phyloP scores from a whole-genome alignment of 2,888 invertebrate species.

The Reticulitermes lucifugus region DNA sequence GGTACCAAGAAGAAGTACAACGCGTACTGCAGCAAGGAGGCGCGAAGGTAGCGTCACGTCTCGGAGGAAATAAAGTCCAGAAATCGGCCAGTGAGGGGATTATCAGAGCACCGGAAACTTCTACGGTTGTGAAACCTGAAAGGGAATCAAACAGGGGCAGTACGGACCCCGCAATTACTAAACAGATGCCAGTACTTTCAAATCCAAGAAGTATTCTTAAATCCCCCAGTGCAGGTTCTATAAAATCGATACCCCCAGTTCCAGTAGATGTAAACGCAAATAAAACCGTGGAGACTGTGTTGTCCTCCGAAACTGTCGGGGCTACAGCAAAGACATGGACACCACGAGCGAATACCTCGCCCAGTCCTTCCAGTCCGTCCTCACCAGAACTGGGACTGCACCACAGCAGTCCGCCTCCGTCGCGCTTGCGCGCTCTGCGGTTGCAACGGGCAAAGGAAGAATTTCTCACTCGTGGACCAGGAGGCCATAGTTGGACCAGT shows the following conservation, averaged over 20 bases:
- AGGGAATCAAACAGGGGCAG: background rate
- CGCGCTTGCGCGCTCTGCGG: conserved; percentile 66
- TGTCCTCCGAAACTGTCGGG: too few species aligned
- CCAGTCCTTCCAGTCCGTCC: conserved; percentile 22
- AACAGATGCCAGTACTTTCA: conserved; percentile 45
- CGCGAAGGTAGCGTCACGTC: conserved; percentile 58
- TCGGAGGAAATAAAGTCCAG: conserved; percentile 65
- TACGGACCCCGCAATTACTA: conserved; percentile 40
- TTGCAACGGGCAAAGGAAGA: conserved; percentile 79
- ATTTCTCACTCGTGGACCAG: conserved; percentile 69
- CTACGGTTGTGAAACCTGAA: conserved; percentile 55
- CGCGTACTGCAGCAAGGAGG: conserved; percentile 58
- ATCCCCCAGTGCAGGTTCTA: conserved; percentile 61
- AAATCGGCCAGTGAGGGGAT: conserved; percentile 74
- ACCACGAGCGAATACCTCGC: background rate
- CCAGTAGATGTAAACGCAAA: background rate
- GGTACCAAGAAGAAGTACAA: conserved; percentile 64
- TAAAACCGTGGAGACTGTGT: background rate
- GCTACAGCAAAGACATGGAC: background rate
- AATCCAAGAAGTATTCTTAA: conserved; percentile 58
- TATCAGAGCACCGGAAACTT: conserved; percentile 62
- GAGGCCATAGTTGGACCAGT: conserved; percentile 54
- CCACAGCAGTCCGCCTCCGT: conserved; percentile 43
- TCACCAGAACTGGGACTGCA: background rate
- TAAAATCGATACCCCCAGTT: conserved; percentile 57